Base-by-base conservation (phyloP, 2,797 vertebrate genomes). In the Chiroxiphia lanceolata region DNA sequence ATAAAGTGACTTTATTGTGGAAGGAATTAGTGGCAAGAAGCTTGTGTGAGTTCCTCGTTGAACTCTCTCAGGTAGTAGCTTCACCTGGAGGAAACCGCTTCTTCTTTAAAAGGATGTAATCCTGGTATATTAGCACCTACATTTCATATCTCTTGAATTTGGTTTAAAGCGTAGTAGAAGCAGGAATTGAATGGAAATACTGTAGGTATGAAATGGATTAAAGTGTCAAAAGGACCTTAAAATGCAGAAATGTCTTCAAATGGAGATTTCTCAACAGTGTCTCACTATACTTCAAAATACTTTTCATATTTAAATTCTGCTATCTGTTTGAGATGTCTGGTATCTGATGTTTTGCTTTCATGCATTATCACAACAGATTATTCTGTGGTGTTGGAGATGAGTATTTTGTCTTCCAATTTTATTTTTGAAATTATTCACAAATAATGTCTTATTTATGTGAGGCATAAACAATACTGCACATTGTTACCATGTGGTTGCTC, bases 261-360 rank as follows among this genome's bases (percentile, higher is more conserved):
- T 54, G 51, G 57, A 94, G 45, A 81, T 92, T 90, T 94, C 54
- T 94, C 50, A 56, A 67, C 42, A 68, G 18, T 31, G 34, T 81
- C 59, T 65, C 17, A 1, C 63, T 84, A 36, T 81, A 54, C 90
- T 96, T 96, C 82, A 94, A 80, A 95, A 90, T 79, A 67, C 21
- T 93, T 93, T 85, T 91, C 18, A 21, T 92, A 93, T 93, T 96
- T 96, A 96, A 96, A 94, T 94, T 86, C 93, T 95, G 8, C 31
- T 80, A 4, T 90, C 40, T 53, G 26, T 69, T 74, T 89, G 92
- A 89, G 51, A 61, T 0, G 2, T 87, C 72, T 83, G 53, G 15
- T 89, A 61, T 94, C 34, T 64, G 25, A 59, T 81, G 36, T 87
- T 91, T 93, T 94, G 54, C 70, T 92, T 61, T 38, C 75, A 89